These are phyloP conservation scores for Hemicordylus capensis DNA, from an alignment of 2,113 vertebrate genomes.

Conservation along the genomic window DNA sequence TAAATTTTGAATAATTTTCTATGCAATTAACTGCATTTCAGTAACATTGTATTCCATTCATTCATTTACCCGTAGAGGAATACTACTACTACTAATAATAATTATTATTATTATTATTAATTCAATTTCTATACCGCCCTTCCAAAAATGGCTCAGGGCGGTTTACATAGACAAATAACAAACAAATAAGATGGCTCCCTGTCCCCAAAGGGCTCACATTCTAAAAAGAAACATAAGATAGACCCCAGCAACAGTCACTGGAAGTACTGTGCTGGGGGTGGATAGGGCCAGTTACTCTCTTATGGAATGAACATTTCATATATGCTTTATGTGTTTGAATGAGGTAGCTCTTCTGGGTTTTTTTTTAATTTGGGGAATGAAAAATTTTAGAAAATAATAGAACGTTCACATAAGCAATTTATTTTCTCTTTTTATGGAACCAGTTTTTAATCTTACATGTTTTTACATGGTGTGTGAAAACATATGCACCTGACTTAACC, in stretches of 20 bases:
- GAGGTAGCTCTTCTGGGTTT: conserved; percentile 10
- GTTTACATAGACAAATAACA: too few species aligned
- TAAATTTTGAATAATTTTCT: conserved; percentile 24
- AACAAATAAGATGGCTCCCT: too few species aligned
- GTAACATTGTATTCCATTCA: conserved; percentile 30
- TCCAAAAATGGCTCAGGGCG: too few species aligned
- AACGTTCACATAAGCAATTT: conserved; percentile 43
- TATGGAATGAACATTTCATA: not conserved
- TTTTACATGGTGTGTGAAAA: conserved; percentile 35
- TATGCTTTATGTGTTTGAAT: conserved; percentile 46
- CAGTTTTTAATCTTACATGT: conserved; percentile 50
- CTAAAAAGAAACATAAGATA: too few species aligned
- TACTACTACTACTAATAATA: too few species aligned
- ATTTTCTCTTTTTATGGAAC: conserved; percentile 30
- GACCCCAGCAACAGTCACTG: too few species aligned
- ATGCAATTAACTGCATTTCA: conserved; percentile 32
- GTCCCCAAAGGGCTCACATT: too few species aligned
- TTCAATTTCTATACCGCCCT: too few species aligned
- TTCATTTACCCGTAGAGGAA: conserved; percentile 48
- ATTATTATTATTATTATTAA: too few species aligned
- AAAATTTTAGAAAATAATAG: conserved; percentile 42
- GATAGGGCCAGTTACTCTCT: too few species aligned
- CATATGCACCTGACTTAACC: conserved; percentile 40
- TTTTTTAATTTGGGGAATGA: conserved; percentile 46
- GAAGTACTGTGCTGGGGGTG: too few species aligned